Evolutionary conservation across 30 jellyfish, hydroid and myxozoan genomes (phyloP), one percentile per base, ranked within the genome.

Genomic region (Pseudorhiza aurosa): DNA sequence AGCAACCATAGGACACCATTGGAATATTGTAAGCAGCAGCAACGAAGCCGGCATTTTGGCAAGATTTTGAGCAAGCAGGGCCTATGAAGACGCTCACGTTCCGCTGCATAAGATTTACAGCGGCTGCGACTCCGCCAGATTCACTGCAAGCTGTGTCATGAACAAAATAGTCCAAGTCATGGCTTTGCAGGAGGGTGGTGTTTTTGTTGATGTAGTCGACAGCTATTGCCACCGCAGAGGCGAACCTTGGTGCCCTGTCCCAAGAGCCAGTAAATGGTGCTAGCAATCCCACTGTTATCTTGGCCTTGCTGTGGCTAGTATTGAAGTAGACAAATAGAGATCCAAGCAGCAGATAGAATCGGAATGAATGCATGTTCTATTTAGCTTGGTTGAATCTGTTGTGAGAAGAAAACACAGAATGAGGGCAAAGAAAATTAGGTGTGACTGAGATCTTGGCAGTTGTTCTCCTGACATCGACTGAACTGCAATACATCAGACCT

Each of bases 1-100:
- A 91, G 69, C 98, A 91, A n/a, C 96, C 85, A 45, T 82, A 91
- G 15, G 96, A 83, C 17, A 91, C 87, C 96, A 91, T 83, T 5
- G 98, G 98, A 12, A 77, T 77, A 17, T 75, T 78, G 39, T 77
- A 37, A 33, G 81, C 60, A 9, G 96, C 49, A 11, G 98, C 94
- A 19, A 91, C 83, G 47, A 76, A 57, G 19, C 96, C 98, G 14
- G 88, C 86, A 33, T 93, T 89, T 10, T 83, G 58, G 70, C 98
- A 91, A 18, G 91, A 68, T 76, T 28, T 78, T 24, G 96, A 76
- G 65, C 98, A 91, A 10, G 94, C 95, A 0, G 98, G 98, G 37
- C 98, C 98, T n/a, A 91, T 63, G 83, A 68, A 70, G 1, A 64
- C 98, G 36, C 71, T 51, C 32, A 84, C 95, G 28, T 88, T 68